phyloP scores from a whole-genome alignment of 2,888 invertebrate genomes.

The Muscina levida region DNA sequence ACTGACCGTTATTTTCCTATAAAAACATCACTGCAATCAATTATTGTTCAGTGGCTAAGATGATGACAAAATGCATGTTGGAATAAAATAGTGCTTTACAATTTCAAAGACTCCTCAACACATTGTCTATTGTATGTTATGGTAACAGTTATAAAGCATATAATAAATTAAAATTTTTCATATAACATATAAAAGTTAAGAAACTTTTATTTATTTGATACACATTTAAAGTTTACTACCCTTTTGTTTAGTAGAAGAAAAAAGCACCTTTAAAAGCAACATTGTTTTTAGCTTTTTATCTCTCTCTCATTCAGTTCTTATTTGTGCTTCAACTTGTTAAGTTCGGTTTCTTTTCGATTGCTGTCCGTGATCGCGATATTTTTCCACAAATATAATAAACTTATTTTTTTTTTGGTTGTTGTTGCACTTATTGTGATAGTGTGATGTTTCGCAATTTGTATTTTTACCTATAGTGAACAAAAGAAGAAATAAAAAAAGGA shows the following conservation, averaged over 20 bases:
- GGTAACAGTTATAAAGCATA: too few species aligned
- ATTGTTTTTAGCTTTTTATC: conserved; percentile 9
- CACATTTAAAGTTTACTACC: not conserved
- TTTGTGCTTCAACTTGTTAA: conserved; percentile 60
- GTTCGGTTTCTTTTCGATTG: conserved; percentile 41
- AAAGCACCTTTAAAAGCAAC: not conserved
- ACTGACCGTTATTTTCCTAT: too few species aligned
- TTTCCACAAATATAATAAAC: conserved; percentile 55
- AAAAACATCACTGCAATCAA: too few species aligned
- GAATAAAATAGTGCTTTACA: too few species aligned
- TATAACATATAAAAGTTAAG: too few species aligned
- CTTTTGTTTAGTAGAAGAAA: not conserved
- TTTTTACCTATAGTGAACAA: conserved; percentile 25
- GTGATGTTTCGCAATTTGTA: conserved; percentile 55
- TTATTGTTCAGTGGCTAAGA: too few species aligned
- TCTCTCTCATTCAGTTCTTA: conserved; percentile 52
- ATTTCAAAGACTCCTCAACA: too few species aligned
- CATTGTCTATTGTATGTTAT: too few species aligned
- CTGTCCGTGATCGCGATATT: conserved; percentile 25
- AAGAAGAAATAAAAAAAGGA: conserved; percentile 16
- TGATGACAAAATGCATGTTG: too few species aligned
- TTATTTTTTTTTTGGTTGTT: conserved; percentile 11
- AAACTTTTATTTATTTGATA: too few species aligned
- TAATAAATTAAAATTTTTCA: too few species aligned
- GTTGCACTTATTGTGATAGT: conserved; percentile 40